Base-by-base conservation (phyloP, 2,888 invertebrate species). In the Drosophila borealis region DNA sequence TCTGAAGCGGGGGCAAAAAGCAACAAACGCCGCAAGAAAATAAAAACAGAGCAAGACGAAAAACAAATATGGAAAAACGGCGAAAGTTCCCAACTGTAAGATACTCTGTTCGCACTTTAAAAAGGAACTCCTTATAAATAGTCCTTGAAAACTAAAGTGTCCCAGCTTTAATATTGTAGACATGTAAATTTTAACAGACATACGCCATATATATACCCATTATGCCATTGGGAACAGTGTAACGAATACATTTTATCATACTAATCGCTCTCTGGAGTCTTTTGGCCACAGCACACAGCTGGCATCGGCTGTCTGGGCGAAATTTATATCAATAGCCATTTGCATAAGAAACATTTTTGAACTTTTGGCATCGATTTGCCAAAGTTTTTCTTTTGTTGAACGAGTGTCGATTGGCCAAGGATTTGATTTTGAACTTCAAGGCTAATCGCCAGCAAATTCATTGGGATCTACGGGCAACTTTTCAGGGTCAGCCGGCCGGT, bases 221-320 rank as follows among this genome's bases (percentile, higher is more conserved):
- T 37, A 8, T 13, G 9, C 13, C 6, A 13, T 10, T 45, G 55
- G 2, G 2, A n/a, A 21, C 54, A 68, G 36, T 21, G 55, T 21
- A 54, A n/a, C 21, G 17, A 86, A 78, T 65, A 89, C 76, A 89
- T 89, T 87, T 87, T 90, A 87, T 90, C 87, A 88, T 88, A 89
- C 89, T 89, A 88, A 90, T 90, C 88, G 89, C 71, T 79, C 84
- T 89, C 89, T 57, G 45, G 88, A 82, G 83, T 79, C 64, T 55
- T 64, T 67, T 48, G 49, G 53, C 59, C 65, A 48, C 50, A 53
- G 29, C 44, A 51, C 70, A 45, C 89, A 83, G 80, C 87, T 87
- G 84, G 80, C 63, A 59, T 10, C 71, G 29, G 63, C 45, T 36
- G 72, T 62, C 62, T 59, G 72, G 53, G 57, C 67, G 60, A 72